phyloP scores from a whole-genome alignment of 2,797 vertebrate genomes.

The Galago senegalensis region DNA sequence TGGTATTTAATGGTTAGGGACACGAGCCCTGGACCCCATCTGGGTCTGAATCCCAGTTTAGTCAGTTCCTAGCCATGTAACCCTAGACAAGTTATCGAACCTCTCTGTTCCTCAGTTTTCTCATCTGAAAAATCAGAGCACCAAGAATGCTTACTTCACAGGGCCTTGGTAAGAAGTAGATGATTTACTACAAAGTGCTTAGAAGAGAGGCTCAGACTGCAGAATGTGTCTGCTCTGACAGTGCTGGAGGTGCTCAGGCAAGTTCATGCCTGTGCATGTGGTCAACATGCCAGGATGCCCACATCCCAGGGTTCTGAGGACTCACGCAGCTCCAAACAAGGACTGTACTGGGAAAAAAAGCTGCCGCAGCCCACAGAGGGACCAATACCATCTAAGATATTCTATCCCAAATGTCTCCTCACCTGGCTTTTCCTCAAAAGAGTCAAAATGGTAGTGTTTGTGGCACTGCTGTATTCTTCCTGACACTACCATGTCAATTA shows the following conservation, averaged over 20 bases:
- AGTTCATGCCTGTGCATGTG: neutral
- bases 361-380: neutral
- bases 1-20: neutral
- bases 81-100: neutral
- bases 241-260: neutral
- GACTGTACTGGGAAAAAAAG: neutral
- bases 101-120: neutral
- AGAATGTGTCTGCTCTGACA: neutral
- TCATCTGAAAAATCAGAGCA: neutral
- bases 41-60: neutral
- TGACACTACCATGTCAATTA: neutral
- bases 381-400: neutral
- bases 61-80: neutral
- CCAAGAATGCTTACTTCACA: neutral
- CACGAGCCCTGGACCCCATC: neutral
- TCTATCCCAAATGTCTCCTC: too few relatives aligned
- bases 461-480: neutral
- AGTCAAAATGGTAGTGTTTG: neutral
- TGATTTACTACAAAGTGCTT: neutral
- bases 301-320: neutral
- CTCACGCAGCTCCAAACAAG: neutral
- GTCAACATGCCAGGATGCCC: neutral
- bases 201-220: neutral
- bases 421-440: neutral
- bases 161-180: neutral